Base-by-base conservation (phyloP, 1,140 invertebrate genomes). In the Lutraria rhynchaena region DNA sequence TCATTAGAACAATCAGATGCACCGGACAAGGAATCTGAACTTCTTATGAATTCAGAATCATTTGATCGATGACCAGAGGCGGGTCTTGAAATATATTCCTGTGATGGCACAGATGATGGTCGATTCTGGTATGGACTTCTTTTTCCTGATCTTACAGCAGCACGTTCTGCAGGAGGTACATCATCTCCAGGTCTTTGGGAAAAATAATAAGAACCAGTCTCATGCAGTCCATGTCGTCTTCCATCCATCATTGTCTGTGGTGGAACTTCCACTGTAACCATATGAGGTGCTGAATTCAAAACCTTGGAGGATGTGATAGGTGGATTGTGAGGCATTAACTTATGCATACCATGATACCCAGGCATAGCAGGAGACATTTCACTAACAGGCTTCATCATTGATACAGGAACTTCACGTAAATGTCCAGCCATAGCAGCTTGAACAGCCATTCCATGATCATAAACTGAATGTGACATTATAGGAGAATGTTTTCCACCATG, bases 261-360 rank as follows among this genome's bases (percentile, higher is more conserved):
- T 19, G 53, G 17, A 19, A 71, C 29, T 55, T 75, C 73, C 58
- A 41, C 27, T 11, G 73, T 57, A 0, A 41, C 31, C 35, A 74
- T 24, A n/a, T 44, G 37, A 35, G 49, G 35, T 15, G n/a, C 55
- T 3, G 4, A 9, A 33, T 19, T 17, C 13, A 61, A 60, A n/a
- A 44, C 73, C 41, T 61, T 75, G 4, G 70, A 13, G 11, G 69
- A 55, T 13, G 58, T 65, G 5, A 65, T 37, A n/a, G 60, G 31
- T 15, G 49, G 67, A 58, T 81, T 49, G 27, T 57, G 65, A 15
- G 77, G 65, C 22, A 81, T 15, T 7, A 57, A 37, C 31, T 71
- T 81, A n/a, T 46, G 77, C 77, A 81, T 51, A 5, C 53, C 53
- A 13, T 58, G 77, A 51, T 81, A 61, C 0, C 55, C 58, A n/a